These are phyloP conservation scores for Nasonovia ribisnigri DNA, from an alignment of 2,888 invertebrate genomes.

Conservation along the genomic window DNA sequence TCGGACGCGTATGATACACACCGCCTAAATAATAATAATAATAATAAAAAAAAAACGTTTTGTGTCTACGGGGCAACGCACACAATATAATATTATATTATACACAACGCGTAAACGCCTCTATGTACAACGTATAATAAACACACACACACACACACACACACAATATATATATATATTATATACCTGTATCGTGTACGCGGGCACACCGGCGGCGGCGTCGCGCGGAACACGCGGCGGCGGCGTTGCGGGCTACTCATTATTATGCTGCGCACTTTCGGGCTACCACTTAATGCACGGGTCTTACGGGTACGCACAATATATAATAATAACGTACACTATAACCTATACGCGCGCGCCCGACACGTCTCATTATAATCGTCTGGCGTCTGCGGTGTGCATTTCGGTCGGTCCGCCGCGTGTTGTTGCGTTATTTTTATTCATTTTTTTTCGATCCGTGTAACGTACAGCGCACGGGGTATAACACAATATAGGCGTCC, in stretches of 20 bases:
- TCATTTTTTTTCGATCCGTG: not conserved
- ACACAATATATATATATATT: too few species aligned
- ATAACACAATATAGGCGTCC: too few species aligned
- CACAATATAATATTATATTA: not conserved
- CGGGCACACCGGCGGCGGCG: not conserved
- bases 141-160: too few species aligned
- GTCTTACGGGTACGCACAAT: not conserved
- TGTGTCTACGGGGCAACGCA: conserved; percentile 46
- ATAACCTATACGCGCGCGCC: not conserved
- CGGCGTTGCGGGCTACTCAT: conserved; percentile 51
- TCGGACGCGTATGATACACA: conserved; percentile 7
- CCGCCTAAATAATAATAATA: not conserved
- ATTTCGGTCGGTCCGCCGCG: not conserved
- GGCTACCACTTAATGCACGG: conserved; percentile 49
- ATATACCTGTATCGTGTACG: too few species aligned
- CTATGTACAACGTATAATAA: not conserved
- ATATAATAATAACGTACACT: not conserved
- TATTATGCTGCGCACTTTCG: conserved; percentile 48
- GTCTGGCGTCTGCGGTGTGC: conserved; percentile 12
- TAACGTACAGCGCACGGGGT: too few species aligned
- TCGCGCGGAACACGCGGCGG: conserved; percentile 5
- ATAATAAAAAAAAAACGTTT: conserved; percentile 37
- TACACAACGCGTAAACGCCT: not conserved
- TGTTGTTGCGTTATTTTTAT: not conserved
- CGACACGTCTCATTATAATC: conserved; percentile 24